phyloP scores from a whole-genome alignment of 2,888 invertebrate genomes.

The Thelaira solivaga region DNA sequence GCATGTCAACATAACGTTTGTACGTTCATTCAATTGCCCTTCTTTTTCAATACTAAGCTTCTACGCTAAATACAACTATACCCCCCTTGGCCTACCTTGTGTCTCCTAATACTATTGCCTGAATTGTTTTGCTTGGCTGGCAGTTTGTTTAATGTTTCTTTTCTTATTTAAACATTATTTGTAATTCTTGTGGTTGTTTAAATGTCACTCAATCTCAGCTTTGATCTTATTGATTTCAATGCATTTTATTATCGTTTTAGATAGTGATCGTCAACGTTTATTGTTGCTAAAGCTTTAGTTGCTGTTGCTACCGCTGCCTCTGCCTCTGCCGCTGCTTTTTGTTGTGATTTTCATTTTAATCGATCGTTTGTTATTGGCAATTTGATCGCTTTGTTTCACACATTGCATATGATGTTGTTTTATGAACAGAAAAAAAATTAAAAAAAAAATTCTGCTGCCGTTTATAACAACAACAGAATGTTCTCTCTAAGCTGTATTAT shows the following conservation, averaged over 20 bases:
- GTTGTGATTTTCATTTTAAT: slow-evolving; percentile 54
- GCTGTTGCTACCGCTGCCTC: background rate
- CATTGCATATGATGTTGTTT: slow-evolving; percentile 50
- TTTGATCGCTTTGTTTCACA: slow-evolving; percentile 63
- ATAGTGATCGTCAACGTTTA: slow-evolving; percentile 53
- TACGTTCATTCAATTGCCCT: background rate
- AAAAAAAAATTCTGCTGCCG: background rate
- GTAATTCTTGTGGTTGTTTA: slow-evolving; percentile 57
- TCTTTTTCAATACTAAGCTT: no score
- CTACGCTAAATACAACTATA: no score
- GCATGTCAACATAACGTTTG: slow-evolving; percentile 60
- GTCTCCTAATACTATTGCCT: no score
- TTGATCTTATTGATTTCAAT: slow-evolving; percentile 61
- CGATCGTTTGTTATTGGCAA: slow-evolving; percentile 62
- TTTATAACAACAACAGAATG: background rate
- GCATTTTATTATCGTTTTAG: slow-evolving; percentile 63
- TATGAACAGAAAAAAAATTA: no score
- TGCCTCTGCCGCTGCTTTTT: background rate
- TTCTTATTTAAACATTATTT: slow-evolving; percentile 18
- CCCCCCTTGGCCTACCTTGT: no score
- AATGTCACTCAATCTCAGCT: slow-evolving; percentile 62
- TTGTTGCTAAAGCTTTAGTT: background rate
- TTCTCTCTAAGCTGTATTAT: no score
- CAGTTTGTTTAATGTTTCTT: background rate
- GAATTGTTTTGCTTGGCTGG: no score